Percentiles rank a stretch among this genome's conserved stretches.
These are phyloP conservation scores for Odontomachus brunneus DNA, from an alignment of 1,140 invertebrate genomes.

Conservation along the genomic window DNA sequence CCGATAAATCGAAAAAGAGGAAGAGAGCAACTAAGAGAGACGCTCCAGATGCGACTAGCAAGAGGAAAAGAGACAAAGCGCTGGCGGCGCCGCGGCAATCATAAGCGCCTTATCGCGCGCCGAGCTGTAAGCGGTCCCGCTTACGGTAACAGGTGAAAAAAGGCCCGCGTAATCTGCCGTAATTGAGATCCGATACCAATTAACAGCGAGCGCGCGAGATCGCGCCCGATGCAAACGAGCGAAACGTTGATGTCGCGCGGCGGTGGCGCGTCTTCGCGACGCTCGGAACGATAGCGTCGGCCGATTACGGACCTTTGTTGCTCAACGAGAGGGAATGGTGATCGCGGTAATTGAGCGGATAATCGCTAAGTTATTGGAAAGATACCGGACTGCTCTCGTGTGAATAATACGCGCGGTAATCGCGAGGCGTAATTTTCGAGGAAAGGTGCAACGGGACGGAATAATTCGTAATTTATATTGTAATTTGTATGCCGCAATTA, in stretches of 20 bases:
- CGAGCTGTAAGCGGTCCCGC: slow-evolving; percentile 49
- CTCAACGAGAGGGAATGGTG: slow-evolving; percentile 17
- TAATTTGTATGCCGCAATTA: slow-evolving; percentile 24
- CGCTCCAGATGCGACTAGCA: not conserved
- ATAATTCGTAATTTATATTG: slow-evolving; percentile 32
- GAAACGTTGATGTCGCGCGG: slow-evolving; percentile 60
- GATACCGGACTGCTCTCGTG: not conserved
- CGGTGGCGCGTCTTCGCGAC: slow-evolving; percentile 29
- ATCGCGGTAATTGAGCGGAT: slow-evolving; percentile 48
- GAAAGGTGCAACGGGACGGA: not conserved
- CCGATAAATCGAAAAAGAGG: slow-evolving; percentile 78
- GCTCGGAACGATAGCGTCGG: slow-evolving; percentile 25
- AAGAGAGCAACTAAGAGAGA: slow-evolving; percentile 44
- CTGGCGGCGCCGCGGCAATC: slow-evolving; percentile 44
- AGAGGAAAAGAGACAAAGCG: slow-evolving; percentile 2
- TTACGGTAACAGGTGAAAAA: slow-evolving; percentile 69
- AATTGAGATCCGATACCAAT: slow-evolving; percentile 81
- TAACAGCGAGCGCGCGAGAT: slow-evolving; percentile 57
- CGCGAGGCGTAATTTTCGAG: slow-evolving; percentile 3
- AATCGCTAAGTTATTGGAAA: slow-evolving; percentile 43
- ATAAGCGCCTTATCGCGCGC: slow-evolving; percentile 68
- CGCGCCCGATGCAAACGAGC: slow-evolving; percentile 64
- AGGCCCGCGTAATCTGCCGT: slow-evolving; percentile 70
- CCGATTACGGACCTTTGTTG: too few species aligned
- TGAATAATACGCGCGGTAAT: slow-evolving; percentile 46